Percentiles rank a stretch among this genome's conserved stretches.
Evolutionary conservation across 2,113 vertebrate genomes (phyloP).

Genomic region (Tragelaphus strepsiceros): DNA sequence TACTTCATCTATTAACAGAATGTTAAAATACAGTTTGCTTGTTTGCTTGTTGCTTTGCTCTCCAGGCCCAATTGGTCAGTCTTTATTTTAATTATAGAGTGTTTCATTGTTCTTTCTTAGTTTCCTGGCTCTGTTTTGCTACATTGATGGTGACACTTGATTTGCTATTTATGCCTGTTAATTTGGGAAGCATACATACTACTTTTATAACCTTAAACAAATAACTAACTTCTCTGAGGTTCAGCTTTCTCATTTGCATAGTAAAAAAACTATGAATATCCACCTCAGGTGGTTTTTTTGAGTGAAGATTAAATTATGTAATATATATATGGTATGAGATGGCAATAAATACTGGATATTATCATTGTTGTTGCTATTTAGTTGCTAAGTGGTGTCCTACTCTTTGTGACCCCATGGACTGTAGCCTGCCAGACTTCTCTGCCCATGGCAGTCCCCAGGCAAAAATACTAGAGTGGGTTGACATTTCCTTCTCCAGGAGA

Average conservation of each 20-base stretch:
- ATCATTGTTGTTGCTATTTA: background rate
- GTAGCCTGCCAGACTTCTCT: background rate
- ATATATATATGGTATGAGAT: background rate
- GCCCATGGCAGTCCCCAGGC: background rate
- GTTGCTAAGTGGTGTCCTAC: background rate
- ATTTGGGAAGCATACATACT: background rate
- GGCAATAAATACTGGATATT: background rate
- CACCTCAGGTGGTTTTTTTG: background rate
- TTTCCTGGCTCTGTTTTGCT: background rate
- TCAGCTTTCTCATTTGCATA: background rate
- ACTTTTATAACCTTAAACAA: background rate
- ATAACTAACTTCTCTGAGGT: background rate
- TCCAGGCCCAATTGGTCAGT: background rate
- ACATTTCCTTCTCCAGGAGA: background rate
- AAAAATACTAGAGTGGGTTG: background rate
- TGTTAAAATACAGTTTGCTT: background rate
- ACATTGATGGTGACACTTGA: background rate
- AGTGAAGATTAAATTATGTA: background rate
- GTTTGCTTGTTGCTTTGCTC: background rate
- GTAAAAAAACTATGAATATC: background rate
- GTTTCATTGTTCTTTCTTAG: background rate
- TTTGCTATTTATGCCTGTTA: background rate
- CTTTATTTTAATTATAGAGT: background rate
- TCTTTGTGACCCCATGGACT: background rate
- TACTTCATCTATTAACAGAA: background rate